Base-by-base conservation (phyloP, 2,113 vertebrate genomes). In the Triplophysa tibetana region DNA sequence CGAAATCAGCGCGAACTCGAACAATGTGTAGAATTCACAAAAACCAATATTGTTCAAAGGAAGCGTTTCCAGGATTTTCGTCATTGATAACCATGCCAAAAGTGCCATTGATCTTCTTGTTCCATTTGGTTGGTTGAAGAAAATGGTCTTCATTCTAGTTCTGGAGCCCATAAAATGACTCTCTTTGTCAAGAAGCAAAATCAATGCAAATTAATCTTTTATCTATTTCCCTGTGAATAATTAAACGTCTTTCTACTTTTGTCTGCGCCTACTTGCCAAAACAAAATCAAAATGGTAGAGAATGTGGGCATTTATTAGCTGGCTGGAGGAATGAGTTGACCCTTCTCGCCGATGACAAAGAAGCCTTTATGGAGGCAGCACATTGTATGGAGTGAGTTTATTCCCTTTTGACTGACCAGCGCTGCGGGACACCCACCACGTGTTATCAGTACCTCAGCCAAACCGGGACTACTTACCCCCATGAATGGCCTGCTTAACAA, bases 161-260 rank as follows among this genome's bases (percentile, higher is more conserved):
- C 65, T 70, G 84, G 63, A 80, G 81, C 82, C 75, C 85, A 90
- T 89, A 90, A 92, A 93, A 89, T 82, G 43, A 86, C 87, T 87
- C 54, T 88, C 86, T 91, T 93, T 92, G 90, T 91, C 50, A 75
- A 61, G 41, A 79, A 79, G 87, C 81, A 80, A 92, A 93, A 92
- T 93, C 90, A 88, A 94, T 93, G 91, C 91, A 94, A 93, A 93
- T 93, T 79, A 90, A 90, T 90, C 91, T 88, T 93, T 94, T 94
- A 89, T 93, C 84, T 89, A 84, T 91, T 92, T 90, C 86, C 80
- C 86, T 88, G 89, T 92, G 93, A 92, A 92, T 92, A 92, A 91
- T 90, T 91, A 70, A 87, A 83, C 83, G 85, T 82, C 88, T 88
- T 89, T 86, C 83, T 87, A 88, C 92, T 90, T 92, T 92, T 93